Conservation (phyloP, 2,113 vertebrate genomes). For the Oxyruncus cristatus region DNA sequence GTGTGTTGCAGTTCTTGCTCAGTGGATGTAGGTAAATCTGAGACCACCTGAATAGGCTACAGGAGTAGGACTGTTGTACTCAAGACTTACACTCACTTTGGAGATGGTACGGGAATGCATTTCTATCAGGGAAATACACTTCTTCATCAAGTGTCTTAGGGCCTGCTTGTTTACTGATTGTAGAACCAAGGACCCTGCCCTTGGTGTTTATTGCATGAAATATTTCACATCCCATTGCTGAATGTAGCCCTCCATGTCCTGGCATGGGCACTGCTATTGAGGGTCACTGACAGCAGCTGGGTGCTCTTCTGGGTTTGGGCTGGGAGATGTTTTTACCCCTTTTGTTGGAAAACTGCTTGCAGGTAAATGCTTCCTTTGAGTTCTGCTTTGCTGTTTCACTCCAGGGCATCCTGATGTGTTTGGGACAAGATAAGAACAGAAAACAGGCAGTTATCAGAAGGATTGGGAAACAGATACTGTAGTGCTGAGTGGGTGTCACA, state of each 20-base stretch:
- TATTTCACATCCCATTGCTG: neutral
- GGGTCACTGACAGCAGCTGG: neutral
- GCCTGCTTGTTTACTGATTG: neutral
- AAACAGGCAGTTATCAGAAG: neutral
- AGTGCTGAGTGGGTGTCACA: neutral
- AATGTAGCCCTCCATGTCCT: neutral
- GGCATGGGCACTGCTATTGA: neutral
- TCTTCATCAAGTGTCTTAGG: neutral
- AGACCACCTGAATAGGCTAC: neutral
- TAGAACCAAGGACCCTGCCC: neutral
- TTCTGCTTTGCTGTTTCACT: neutral
- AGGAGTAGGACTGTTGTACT: neutral
- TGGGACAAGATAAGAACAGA: conserved; percentile 9
- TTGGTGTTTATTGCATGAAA: neutral
- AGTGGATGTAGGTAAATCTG: neutral
- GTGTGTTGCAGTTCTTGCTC: neutral
- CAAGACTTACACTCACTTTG: neutral
- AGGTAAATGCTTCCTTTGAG: neutral
- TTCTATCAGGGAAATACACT: neutral
- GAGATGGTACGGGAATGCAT: neutral
- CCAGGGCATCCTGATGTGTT: neutral
- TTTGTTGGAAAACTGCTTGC: neutral
- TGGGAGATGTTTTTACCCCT: neutral
- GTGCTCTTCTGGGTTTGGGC: neutral
- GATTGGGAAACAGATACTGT: conserved; percentile 34